Base-by-base conservation (phyloP, 1,140 invertebrate genomes). In the Drosophila novamexicana region DNA sequence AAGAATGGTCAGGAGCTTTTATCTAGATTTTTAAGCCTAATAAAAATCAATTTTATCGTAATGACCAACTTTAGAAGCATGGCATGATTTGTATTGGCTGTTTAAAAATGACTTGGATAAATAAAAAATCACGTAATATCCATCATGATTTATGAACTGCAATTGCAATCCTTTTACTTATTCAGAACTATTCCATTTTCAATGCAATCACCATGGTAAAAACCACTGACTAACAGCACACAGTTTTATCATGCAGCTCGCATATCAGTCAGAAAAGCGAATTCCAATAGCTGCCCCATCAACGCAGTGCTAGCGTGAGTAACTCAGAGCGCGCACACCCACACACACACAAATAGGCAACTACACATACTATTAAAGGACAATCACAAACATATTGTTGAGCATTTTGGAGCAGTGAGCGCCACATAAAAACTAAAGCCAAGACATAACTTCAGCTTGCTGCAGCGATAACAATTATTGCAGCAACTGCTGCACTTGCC, bases 351-450 rank as follows among this genome's bases (percentile, higher is more conserved):
- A 52, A 4, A 22, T 22, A 22, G 22, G 3, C 22, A 22, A 22
- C 2, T 2, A 12, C 10, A 16, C 12, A 58, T 10, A 40, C 22
- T 16, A 39, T 10, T 40, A 6, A 62, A 54, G 53, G 32, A 34
- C 66, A 61, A 68, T 37, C 49, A 9, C 49, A 70, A 52, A 58
- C 22, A 63, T 58, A 56, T 69, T 74, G 70, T 56, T 45, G n/a
- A 34, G 10, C 12, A 59, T 58, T 66, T 68, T 47, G 34, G 6
- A 44, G 14, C 8, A 18, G 16, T 2, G 57, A 42, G 14, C 22
- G 36, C 7, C 62, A 32, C 37, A 68, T 53, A 67, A 61, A 62
- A 71, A 40, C 22, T 42, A 72, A 66, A 54, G 39, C 44, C 49
- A 39, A 52, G 22, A 36, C 69, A 64, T 64, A 63, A 66, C 34